These are phyloP conservation scores for Caranx melampygus DNA, from an alignment of 2,113 vertebrate species.

Conservation along the genomic window DNA sequence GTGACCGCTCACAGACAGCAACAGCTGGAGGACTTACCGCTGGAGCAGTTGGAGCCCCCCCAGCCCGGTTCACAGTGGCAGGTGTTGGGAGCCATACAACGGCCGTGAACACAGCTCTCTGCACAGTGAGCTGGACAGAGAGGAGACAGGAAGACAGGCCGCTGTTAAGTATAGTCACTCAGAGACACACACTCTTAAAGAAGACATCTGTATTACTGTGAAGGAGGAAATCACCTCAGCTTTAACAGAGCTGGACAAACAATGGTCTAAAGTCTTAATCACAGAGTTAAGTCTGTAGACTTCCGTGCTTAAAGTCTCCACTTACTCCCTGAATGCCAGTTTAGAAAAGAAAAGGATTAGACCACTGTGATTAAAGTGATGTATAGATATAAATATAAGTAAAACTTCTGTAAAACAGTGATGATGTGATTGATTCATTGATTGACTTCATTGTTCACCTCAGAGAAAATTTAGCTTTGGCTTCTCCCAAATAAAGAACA, in stretches of 20 bases:
- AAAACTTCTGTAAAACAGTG: no score
- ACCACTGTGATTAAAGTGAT: no score
- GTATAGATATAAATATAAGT: no score
- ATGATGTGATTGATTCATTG: no score
- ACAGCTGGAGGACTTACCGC: constrained; percentile 95
- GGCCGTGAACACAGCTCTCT: constrained; percentile 96
- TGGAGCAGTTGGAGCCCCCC: constrained; percentile 97
- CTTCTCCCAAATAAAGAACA: no score
- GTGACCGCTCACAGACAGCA: constrained; percentile 75
- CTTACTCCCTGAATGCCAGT: no score
- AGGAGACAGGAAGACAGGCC: constrained; percentile 62
- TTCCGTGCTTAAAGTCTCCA: no score
- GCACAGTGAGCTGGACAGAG: constrained; percentile 90
- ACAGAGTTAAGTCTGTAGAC: no score
- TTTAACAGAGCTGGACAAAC: background rate
- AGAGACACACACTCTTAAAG: background rate
- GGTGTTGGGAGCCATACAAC: constrained; percentile 96
- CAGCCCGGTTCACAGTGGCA: constrained; percentile 99
- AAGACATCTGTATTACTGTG: background rate
- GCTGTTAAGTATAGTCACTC: constrained; percentile 16
- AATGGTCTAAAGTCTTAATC: background rate
- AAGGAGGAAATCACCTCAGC: background rate
- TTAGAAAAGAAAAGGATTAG: no score
- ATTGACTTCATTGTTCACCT: no score
- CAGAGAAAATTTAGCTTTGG: no score